phyloP scores from a whole-genome alignment of 2,888 invertebrate species.

The Cryptus armator region DNA sequence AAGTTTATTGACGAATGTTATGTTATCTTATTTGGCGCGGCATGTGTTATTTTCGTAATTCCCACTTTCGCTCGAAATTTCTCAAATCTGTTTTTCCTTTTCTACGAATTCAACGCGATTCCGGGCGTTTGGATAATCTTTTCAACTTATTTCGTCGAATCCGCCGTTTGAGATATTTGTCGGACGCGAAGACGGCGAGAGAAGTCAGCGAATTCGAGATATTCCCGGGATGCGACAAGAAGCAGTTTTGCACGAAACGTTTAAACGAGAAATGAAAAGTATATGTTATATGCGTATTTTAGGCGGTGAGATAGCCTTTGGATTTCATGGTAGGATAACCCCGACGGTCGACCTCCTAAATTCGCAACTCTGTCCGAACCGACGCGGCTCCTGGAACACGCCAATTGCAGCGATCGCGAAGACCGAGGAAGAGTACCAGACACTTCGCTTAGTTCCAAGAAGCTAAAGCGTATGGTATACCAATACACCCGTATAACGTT shows the following conservation, averaged over 20 bases:
- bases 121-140: neutral
- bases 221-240: neutral
- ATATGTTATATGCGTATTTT: conserved; percentile 29
- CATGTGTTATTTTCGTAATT: conserved; percentile 2
- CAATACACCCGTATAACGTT: conserved; percentile 3
- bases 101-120: conserved; percentile 8
- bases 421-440: conserved; percentile 4
- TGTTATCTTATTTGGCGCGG: conserved; percentile 7
- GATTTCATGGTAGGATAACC: conserved; percentile 68
- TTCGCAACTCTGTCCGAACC: conserved; percentile 39
- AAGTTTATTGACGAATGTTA: conserved; percentile 40
- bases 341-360: conserved; percentile 66
- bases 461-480: neutral
- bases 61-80: conserved; percentile 15
- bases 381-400: conserved; percentile 28
- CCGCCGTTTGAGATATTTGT: neutral
- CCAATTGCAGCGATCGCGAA: conserved; percentile 23
- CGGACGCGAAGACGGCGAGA: neutral
- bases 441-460: conserved; percentile 16
- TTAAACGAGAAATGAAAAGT: conserved; percentile 4
- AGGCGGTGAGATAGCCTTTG: conserved; percentile 57
- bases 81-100: neutral
- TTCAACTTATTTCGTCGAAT: neutral
- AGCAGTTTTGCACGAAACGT: neutral
- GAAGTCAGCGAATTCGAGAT: neutral